Percentiles rank a stretch among this genome's conserved stretches.
Conservation (phyloP, 2,888 invertebrate species). For the Drosophila phalerata region DNA sequence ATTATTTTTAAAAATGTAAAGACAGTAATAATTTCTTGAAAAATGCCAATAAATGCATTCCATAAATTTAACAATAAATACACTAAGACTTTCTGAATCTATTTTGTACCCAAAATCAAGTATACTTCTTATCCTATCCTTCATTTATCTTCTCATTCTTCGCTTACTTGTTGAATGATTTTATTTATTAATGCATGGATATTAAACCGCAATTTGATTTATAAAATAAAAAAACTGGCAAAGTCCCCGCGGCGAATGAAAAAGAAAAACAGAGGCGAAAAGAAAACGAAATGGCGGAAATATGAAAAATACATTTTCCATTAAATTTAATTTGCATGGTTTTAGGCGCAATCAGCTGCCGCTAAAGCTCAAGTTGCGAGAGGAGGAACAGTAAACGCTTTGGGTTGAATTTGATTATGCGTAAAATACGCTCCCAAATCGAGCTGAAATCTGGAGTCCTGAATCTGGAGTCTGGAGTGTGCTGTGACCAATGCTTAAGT, state of each 20-base stretch:
- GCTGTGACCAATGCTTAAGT: slow-evolving; percentile 4
- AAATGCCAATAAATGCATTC: no score
- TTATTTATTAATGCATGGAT: slow-evolving; percentile 55
- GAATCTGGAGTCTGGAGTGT: neutral
- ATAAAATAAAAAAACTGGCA: slow-evolving; percentile 48
- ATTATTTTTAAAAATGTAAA: no score
- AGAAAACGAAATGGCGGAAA: slow-evolving; percentile 33
- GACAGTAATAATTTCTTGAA: no score
- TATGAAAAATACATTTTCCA: slow-evolving; percentile 74
- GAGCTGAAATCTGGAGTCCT: slow-evolving; percentile 10
- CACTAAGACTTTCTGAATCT: no score
- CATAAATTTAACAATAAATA: no score
- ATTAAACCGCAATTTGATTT: slow-evolving; percentile 56
- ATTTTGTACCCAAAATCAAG: slow-evolving; percentile 5
- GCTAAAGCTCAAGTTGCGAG: slow-evolving; percentile 23
- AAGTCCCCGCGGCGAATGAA: slow-evolving; percentile 22
- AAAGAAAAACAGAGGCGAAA: slow-evolving; percentile 14
- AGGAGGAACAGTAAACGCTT: slow-evolving; percentile 35
- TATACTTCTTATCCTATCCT: neutral
- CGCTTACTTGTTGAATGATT: slow-evolving; percentile 60
- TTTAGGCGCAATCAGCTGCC: slow-evolving; percentile 70
- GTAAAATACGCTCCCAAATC: slow-evolving; percentile 42
- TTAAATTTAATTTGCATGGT: slow-evolving; percentile 76
- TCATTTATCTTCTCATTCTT: neutral
- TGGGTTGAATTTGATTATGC: slow-evolving; percentile 64